Evolutionary conservation across 2,113 vertebrate species (phyloP), one percentile per base, ranked within the genome.

Genomic region (Casuarius casuarius): DNA sequence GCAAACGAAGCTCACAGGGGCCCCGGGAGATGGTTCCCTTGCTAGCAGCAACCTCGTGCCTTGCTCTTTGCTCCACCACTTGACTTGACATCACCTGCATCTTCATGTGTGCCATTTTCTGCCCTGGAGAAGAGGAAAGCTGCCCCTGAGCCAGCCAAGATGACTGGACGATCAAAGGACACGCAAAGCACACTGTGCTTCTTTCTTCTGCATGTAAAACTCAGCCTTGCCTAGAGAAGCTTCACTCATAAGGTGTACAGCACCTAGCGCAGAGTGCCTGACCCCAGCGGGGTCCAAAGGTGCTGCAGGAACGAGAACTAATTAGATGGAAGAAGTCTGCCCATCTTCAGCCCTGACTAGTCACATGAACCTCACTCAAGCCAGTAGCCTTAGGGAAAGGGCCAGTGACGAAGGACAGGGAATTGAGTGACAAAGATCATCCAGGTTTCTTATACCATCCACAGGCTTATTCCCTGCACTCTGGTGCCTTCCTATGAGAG

Each of bases 401-500:
- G 46, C 33, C 33, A 29, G 31, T 46, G 22, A 28, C 40, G 46
- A 6, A 42, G 54, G 40, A 46, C 21, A 9, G 40, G 54, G 40
- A 56, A 59, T 8, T 10, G 31, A 40, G 54, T 44, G 54, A 58
- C 51, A 75, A 42, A 44, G 52, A 73, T 54, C n/a, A 40, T 58
- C 40, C 40, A 25, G 31, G 26, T 28, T 35, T 46, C 65, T 56
- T 52, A 35, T 28, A 59, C 29, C 73, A 26, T 5, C 21, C 31
- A 44, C 20, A 29, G 42, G 15, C 29, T 90, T 84, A 96, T 95
- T 92, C 79, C 51, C 82, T 96, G 51, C 90, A 76, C 88, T 93
- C 75, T 94, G 75, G 72, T 96, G 92, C 85, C 82, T 96, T 79
- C 75, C 68, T 92, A 84, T 89, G 89, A 96, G 48, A 92, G 44